Percentiles rank a stretch among this genome's conserved stretches.
Conservation (phyloP, 2,888 invertebrate species). For the Synergus japonicus region DNA sequence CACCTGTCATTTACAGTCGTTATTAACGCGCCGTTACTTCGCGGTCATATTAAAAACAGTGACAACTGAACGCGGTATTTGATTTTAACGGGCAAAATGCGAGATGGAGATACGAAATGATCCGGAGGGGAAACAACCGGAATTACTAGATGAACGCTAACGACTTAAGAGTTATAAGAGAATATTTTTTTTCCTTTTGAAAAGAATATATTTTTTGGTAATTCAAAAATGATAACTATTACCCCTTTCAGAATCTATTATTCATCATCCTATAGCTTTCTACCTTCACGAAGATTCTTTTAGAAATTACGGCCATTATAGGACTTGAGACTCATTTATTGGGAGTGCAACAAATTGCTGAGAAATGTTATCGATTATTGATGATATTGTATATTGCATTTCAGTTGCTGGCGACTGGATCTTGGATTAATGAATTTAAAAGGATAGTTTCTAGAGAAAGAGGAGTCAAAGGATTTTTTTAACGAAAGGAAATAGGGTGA, state of each 20-base stretch:
- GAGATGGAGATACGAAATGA: constrained; percentile 4
- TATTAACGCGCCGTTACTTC: constrained; percentile 71
- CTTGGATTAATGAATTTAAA: constrained; percentile 22
- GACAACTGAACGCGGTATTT: constrained; percentile 3
- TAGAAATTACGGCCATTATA: neutral
- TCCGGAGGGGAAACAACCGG: neutral
- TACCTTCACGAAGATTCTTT: constrained; percentile 32
- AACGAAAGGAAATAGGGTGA: neutral
- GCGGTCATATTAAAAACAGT: constrained; percentile 50
- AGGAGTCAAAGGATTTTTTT: constrained; percentile 13
- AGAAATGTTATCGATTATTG: constrained; percentile 22
- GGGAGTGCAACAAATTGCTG: constrained; percentile 23
- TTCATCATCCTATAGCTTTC: constrained; percentile 31
- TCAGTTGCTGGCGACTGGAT: constrained; percentile 15
- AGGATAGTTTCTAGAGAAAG: constrained; percentile 1
- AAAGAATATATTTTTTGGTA: constrained; percentile 27
- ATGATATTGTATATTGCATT: neutral
- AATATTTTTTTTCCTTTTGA: neutral
- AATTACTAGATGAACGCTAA: constrained; percentile 34
- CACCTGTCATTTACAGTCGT: constrained; percentile 72
- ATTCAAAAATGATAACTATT: constrained; percentile 26
- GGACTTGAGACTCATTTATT: constrained; percentile 26
- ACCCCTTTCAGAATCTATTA: constrained; percentile 21
- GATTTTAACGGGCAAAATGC: constrained; percentile 13
- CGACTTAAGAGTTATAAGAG: constrained; percentile 1